A percentile compares a stretch with the other conserved stretches of the same genome.
Evolutionary conservation across 2,888 invertebrate genomes (phyloP).

Genomic region (Disparrhopalites patrizii): DNA sequence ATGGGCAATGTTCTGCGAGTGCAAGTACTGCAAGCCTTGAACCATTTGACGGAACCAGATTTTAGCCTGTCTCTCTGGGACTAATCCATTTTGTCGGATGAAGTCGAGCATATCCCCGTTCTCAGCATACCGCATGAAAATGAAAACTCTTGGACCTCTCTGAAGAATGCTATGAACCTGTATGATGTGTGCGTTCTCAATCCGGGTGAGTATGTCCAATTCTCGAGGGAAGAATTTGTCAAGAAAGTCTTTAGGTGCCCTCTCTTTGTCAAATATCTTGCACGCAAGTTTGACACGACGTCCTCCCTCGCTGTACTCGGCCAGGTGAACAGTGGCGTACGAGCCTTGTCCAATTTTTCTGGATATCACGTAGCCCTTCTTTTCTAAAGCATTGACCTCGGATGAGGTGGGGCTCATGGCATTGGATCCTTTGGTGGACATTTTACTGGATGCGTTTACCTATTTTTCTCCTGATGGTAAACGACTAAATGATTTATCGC

Average conservation of each 20-base stretch:
- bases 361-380: constrained; percentile 76
- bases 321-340: constrained; percentile 83
- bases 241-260: constrained; percentile 82
- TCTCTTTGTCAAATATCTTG: constrained; percentile 86
- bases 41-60: constrained; percentile 84
- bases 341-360: constrained; percentile 88
- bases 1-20: constrained; percentile 78
- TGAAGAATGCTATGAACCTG: constrained; percentile 77
- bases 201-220: constrained; percentile 79
- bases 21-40: constrained; percentile 76
- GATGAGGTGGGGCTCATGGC: constrained; percentile 54
- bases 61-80: constrained; percentile 73
- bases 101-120: constrained; percentile 85
- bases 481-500: no score
- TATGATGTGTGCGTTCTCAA: constrained; percentile 86
- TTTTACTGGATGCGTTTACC: background rate
- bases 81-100: constrained; percentile 70
- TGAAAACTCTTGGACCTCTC: constrained; percentile 76
- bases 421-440: constrained; percentile 24
- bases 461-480: no score
- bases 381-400: constrained; percentile 78
- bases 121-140: constrained; percentile 87
- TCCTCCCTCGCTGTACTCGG: constrained; percentile 70
- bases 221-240: constrained; percentile 91
- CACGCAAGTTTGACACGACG: constrained; percentile 70